Base-by-base conservation (phyloP, 2,797 vertebrate species). In the Decapterus maruadsi region DNA sequence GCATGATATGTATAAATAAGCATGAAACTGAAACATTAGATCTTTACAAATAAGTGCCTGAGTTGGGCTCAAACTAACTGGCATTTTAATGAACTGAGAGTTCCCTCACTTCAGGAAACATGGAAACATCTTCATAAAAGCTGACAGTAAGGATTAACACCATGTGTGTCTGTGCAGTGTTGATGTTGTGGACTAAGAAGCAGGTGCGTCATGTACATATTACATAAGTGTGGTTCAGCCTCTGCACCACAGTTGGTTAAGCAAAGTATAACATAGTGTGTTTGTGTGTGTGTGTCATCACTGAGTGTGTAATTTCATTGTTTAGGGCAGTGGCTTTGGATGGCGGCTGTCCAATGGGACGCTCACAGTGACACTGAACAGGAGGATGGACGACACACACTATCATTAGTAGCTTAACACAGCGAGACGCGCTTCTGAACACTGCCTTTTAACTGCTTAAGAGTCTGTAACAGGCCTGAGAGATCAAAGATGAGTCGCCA, bases 341-440 rank as follows among this genome's bases (percentile, higher is more conserved):
- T 50, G 69, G 67, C 78, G 67, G 75, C 40, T 53, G 42, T 78
- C 82, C 70, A 72, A 57, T 4, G 20, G 34, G 56, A 74, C 22
- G 51, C 34, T 58, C 64, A 65, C 59, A 43, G 56, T 68, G 11
- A 65, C 74, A 62, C 56, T 40, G 46, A 75, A 46, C 61, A 76
- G 40, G 20, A 29, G 59, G 74, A 26, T 55, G 67, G 34, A 55
- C 61, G 48, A 51, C 36, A 22, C 57, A 60, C 34, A 42, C 72
- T 75, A 53, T 78, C 67, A 84, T 84, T 83, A 85, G 66, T 45
- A 56, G 11, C 66, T 69, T 60, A 66, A 61, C 56, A 61, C 70
- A 73, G 4, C 6, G 31, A 34, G 31, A 34, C 31, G 6, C 31
- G 31, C 67, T 16, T 54, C 3, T 34, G 40, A 54, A 56, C 14